These are phyloP conservation scores for Desmodus rotundus DNA, from an alignment of 2,113 vertebrate genomes.

Conservation along the genomic window DNA sequence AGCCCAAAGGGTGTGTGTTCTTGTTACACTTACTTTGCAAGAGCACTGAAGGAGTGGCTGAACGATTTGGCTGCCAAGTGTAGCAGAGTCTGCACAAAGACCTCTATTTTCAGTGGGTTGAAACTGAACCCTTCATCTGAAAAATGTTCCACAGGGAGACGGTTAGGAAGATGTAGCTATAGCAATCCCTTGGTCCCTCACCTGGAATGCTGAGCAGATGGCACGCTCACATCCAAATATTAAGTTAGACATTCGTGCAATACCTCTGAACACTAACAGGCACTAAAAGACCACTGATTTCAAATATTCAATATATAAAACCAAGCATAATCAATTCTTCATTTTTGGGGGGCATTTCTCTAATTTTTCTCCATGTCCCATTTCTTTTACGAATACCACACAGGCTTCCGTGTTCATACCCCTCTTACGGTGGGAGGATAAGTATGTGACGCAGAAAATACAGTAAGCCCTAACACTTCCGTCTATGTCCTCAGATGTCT, in stretches of 20 bases:
- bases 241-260: background rate
- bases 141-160: constrained; percentile 68
- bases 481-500: background rate
- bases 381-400: constrained; percentile 1
- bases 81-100: constrained; percentile 96
- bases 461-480: background rate
- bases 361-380: background rate
- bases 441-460: background rate
- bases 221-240: background rate
- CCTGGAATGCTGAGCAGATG: background rate
- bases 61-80: constrained; percentile 96
- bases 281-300: background rate
- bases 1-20: constrained; percentile 37
- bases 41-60: constrained; percentile 98
- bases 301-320: constrained; percentile 11
- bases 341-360: background rate
- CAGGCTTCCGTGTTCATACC: background rate
- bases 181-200: background rate
- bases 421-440: background rate
- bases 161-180: background rate
- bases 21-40: constrained; percentile 93
- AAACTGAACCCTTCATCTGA: constrained; percentile 96
- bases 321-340: background rate
- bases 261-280: background rate
- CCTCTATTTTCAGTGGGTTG: constrained; percentile 97